Conservation (phyloP, 2,113 vertebrate genomes). For the Ceyx cyanopectus region DNA sequence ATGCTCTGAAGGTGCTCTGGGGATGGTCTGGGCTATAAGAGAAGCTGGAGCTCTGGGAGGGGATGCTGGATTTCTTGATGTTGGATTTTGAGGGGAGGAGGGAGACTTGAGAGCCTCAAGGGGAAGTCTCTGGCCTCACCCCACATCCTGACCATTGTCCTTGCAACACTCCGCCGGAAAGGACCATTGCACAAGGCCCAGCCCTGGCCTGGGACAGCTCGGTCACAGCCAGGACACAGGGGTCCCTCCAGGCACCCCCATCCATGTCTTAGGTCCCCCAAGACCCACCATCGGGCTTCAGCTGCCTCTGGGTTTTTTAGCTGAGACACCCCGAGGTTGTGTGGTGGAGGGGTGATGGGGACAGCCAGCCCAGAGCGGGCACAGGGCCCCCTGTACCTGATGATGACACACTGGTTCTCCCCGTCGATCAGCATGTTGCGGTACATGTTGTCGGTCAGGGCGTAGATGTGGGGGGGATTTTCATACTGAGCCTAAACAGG, state of each 20-base stretch:
- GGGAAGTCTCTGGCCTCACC: constrained; percentile 34
- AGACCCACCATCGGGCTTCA: background rate
- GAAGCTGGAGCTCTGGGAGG: background rate
- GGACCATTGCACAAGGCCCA: background rate
- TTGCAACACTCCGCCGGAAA: constrained; percentile 5
- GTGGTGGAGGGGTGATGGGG: background rate
- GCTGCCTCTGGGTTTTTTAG: background rate
- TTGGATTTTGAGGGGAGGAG: background rate
- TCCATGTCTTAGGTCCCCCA: background rate
- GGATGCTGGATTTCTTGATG: background rate
- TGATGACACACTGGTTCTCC: constrained; percentile 98
- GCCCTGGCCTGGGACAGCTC: background rate
- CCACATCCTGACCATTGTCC: constrained; percentile 34
- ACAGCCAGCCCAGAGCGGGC: accelerated
- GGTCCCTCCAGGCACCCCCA: background rate
- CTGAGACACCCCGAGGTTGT: accelerated
- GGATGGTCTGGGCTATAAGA: background rate
- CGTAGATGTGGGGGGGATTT: constrained; percentile 96
- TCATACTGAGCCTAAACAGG: constrained; percentile 92
- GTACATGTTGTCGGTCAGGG: constrained; percentile 96
- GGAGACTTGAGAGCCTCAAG: background rate
- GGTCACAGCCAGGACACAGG: accelerated
- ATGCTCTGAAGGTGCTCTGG: too few relatives aligned
- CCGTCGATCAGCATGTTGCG: constrained; percentile 97
- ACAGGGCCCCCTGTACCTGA: constrained; percentile 31